phyloP scores from a whole-genome alignment of 2,888 invertebrate genomes.

The Drosophila greeni region DNA sequence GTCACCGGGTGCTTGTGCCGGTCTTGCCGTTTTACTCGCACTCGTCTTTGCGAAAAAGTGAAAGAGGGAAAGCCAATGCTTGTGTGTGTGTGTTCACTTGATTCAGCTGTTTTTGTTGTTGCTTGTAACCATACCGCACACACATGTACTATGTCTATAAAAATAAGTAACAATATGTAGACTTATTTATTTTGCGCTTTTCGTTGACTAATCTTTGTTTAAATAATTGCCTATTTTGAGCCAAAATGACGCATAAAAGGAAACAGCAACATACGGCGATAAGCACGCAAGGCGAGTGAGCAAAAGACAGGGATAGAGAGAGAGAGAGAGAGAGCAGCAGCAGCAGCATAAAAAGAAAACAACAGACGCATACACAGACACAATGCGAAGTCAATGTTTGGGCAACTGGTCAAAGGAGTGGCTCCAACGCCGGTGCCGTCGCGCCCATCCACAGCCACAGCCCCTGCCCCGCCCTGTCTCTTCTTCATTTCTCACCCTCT shows the following conservation, averaged over 20 bases:
- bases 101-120: slow-evolving; percentile 18
- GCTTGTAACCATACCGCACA: slow-evolving; percentile 34
- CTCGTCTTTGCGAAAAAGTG: slow-evolving; percentile 41
- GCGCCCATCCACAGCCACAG: slow-evolving; percentile 38
- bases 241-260: slow-evolving; percentile 61
- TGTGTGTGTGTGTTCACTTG: neutral
- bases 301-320: neutral
- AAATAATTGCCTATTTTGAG: slow-evolving; percentile 67
- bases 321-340: slow-evolving; percentile 13
- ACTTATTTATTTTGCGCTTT: slow-evolving; percentile 51
- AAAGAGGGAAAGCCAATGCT: slow-evolving; percentile 42
- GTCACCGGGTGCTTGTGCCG: slow-evolving; percentile 17
- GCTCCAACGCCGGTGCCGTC: slow-evolving; percentile 43
- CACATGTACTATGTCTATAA: slow-evolving; percentile 56
- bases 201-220: slow-evolving; percentile 65
- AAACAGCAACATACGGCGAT: slow-evolving; percentile 32
- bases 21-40: slow-evolving; percentile 13
- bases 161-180: slow-evolving; percentile 31
- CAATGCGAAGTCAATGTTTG: slow-evolving; percentile 33
- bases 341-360: slow-evolving; percentile 46
- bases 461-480: slow-evolving; percentile 2
- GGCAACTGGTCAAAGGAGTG: slow-evolving; percentile 41
- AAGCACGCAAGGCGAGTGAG: slow-evolving; percentile 19
- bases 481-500: neutral
- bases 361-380: slow-evolving; percentile 20